phyloP scores from a whole-genome alignment of 2,888 invertebrate species.

The Eristalinus sepulchralis region DNA sequence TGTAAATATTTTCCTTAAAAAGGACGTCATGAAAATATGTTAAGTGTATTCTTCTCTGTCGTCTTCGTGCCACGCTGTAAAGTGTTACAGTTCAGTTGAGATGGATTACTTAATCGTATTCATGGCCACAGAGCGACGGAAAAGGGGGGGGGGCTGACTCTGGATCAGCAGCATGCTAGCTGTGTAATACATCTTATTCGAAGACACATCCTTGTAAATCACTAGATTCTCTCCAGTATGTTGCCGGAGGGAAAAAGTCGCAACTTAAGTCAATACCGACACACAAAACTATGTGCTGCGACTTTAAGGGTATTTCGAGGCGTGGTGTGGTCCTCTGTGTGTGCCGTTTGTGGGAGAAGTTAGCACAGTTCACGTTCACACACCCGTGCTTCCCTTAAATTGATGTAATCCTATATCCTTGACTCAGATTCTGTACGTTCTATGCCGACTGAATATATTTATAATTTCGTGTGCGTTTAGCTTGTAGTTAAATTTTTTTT shows the following conservation, averaged over 20 bases:
- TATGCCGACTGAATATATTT: constrained; percentile 53
- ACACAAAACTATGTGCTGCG: constrained; percentile 48
- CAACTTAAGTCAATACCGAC: constrained; percentile 51
- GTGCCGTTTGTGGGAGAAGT: constrained; percentile 28
- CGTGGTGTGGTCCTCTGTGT: constrained; percentile 52
- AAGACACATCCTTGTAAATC: constrained; percentile 58
- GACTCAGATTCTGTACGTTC: constrained; percentile 63
- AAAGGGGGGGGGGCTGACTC: not conserved
- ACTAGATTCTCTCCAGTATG: constrained; percentile 32
- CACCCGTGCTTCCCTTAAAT: constrained; percentile 58
- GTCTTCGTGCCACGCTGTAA: constrained; percentile 61
- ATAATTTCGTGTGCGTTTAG: constrained; percentile 32
- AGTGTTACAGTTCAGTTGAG: constrained; percentile 71
- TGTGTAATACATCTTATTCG: constrained; percentile 49
- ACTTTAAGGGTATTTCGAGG: constrained; percentile 58
- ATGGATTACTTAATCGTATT: constrained; percentile 71
- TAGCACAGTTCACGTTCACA: constrained; percentile 16
- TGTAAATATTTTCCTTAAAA: constrained; percentile 64
- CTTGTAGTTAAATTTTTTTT: not conserved
- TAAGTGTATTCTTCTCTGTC: constrained; percentile 68
- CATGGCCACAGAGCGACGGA: constrained; percentile 68
- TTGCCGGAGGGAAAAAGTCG: constrained; percentile 4
- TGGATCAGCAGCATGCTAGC: constrained; percentile 29
- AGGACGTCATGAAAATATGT: constrained; percentile 69
- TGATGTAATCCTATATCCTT: constrained; percentile 70